Base-by-base conservation (phyloP, 2,888 invertebrate genomes). In the Ophion ventricosus region DNA sequence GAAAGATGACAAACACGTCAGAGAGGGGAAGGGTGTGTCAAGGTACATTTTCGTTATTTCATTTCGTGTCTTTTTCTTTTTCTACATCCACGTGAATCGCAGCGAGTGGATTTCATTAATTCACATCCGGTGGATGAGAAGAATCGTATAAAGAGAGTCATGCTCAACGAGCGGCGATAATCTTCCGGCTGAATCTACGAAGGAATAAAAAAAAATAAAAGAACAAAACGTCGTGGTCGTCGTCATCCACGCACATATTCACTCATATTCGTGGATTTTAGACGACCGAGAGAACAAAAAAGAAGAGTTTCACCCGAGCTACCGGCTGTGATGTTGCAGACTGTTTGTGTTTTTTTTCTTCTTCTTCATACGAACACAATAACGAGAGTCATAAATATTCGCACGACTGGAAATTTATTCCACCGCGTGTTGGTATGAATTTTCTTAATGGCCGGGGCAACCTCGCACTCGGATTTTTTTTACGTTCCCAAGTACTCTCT, bases 61-160 rank as follows among this genome's bases (percentile, higher is more conserved):
- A 8, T 17, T 10, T 2, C 11, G 49, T 11, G 26, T 11, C 4
- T 49, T 43, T 17, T 49, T 43, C 14, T 43, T 57, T 57, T 57
- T 17, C 23, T 57, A 35, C 8, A 40, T 64, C 29, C 66, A 20
- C 66, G 66, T 5, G 49, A 35, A 49, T 54, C 54, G 59, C 49
- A 20, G 17, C 49, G 17, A 49, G 49, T 49, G 74, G 79, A 83
- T 85, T 82, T 85, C 85, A 85, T 86, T 79, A 82, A 87, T 84
- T 67, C 70, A 61, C 87, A 85, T 87, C 87, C 87, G 87, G 86
- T 82, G 56, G 40, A 78, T 66, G 66, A 75, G 70, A 69, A 79
- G 78, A 74, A 63, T 77, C 69, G 35, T 56, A 64, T 56, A 20
- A 57, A 29, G 56, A 77, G 26, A 69, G 69, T 70, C 70, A 70